Percentiles rank a stretch among this genome's conserved stretches.
Evolutionary conservation across 2,888 invertebrate species (phyloP).

Genomic region (Embidobia sp.): DNA sequence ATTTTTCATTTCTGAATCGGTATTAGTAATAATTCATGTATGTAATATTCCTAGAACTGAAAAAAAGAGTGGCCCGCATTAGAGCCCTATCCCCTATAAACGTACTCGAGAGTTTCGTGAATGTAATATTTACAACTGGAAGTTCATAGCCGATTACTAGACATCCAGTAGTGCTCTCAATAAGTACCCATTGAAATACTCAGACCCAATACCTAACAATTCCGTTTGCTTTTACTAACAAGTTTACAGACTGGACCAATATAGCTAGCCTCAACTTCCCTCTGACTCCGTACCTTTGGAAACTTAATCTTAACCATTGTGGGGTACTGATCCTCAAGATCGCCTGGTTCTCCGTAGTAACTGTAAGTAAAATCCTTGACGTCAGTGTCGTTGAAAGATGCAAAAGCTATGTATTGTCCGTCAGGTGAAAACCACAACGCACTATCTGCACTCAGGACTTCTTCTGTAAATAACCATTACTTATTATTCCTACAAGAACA

Average conservation of each 20-base stretch:
- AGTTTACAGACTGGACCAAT: conserved; percentile 17
- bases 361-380: conserved; percentile 86
- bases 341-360: conserved; percentile 86
- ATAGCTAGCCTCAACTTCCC: background rate
- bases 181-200: no score
- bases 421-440: conserved; percentile 92
- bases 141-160: no score
- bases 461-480: conserved; percentile 84
- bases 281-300: conserved; percentile 86
- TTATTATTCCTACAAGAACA: conserved; percentile 2
- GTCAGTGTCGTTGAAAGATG: conserved; percentile 87
- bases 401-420: conserved; percentile 87
- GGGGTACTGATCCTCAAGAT: conserved; percentile 86
- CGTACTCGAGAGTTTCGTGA: no score
- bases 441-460: conserved; percentile 87
- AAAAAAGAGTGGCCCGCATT: no score
- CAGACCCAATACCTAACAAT: conserved; percentile 23
- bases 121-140: no score
- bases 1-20: no score
- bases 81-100: no score
- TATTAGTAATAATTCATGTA: no score
- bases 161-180: no score
- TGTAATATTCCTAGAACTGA: no score
- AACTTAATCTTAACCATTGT: conserved; percentile 86
- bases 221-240: conserved; percentile 10